These are phyloP conservation scores for Semaprochilodus insignis DNA, from an alignment of 2,797 vertebrate genomes.

Conservation along the genomic window DNA sequence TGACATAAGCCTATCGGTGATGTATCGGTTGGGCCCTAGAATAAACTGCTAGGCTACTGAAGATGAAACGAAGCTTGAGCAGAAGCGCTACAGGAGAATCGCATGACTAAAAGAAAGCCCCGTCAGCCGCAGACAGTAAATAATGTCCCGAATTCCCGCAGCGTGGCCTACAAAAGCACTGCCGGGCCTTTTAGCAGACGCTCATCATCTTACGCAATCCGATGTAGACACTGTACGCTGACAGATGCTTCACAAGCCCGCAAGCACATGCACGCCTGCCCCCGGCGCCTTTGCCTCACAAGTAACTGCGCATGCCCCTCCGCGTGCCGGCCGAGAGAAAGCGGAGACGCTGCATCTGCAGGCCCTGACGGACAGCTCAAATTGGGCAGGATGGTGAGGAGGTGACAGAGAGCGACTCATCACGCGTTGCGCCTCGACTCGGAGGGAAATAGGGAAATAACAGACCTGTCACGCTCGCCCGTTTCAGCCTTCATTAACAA, in stretches of 20 bases:
- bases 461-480: slow-evolving; percentile 53
- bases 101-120: too few species aligned
- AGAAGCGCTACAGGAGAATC: too few species aligned
- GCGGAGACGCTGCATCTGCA: background rate
- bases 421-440: slow-evolving; percentile 40
- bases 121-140: too few species aligned
- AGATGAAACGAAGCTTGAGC: too few species aligned
- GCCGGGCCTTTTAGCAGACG: background rate
- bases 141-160: background rate
- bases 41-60: too few species aligned
- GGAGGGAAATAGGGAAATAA: slow-evolving; percentile 56
- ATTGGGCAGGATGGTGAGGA: slow-evolving; percentile 48
- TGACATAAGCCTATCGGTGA: too few species aligned
- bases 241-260: slow-evolving; percentile 40
- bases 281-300: background rate
- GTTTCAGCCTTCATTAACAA: slow-evolving; percentile 53
- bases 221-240: slow-evolving; percentile 19
- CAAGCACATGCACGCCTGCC: background rate
- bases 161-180: background rate
- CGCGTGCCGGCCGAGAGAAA: slow-evolving; percentile 16
- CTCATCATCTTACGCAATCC: background rate
- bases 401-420: slow-evolving; percentile 51
- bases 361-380: slow-evolving; percentile 54
- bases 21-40: too few species aligned
- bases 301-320: background rate